A percentile compares a stretch with the other conserved stretches of the same genome.
phyloP scores from a whole-genome alignment of 2,888 invertebrate species.

The Thereva unica region DNA sequence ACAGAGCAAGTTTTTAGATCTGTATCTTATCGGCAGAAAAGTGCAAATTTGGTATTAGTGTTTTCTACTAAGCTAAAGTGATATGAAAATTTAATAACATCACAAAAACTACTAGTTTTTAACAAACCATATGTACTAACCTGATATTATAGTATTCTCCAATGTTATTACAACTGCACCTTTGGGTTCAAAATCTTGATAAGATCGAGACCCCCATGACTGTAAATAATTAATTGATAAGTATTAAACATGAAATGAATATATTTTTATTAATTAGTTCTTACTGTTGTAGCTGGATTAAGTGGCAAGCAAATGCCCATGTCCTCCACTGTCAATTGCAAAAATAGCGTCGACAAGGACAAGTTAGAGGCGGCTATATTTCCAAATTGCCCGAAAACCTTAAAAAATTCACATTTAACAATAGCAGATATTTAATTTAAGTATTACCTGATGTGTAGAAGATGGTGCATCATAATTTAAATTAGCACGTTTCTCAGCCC shows the following conservation, averaged over 20 bases:
- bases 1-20: too few species aligned
- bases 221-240: conserved; percentile 50
- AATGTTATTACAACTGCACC: conserved; percentile 95
- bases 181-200: conserved; percentile 76
- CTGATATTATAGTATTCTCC: conserved; percentile 88
- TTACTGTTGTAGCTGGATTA: conserved; percentile 75
- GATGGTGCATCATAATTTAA: conserved; percentile 85
- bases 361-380: conserved; percentile 78
- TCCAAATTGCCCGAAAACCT: conserved; percentile 74
- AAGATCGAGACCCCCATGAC: conserved; percentile 68
- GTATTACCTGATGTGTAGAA: conserved; percentile 40
- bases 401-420: conserved; percentile 44
- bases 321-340: conserved; percentile 93
- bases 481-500: conserved; percentile 94
- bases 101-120: too few species aligned
- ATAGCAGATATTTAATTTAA: conserved; percentile 44
- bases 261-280: conserved; percentile 22
- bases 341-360: conserved; percentile 86
- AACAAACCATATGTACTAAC: conserved; percentile 29
- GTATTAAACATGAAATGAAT: conserved; percentile 16
- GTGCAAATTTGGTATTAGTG: too few species aligned
- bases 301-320: conserved; percentile 95
- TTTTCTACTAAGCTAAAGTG: too few species aligned
- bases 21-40: too few species aligned
- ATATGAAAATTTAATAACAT: neutral